Percentiles rank a stretch among this genome's conserved stretches.
phyloP scores from a whole-genome alignment of 2,113 vertebrate species.

The Alectura lathami region DNA sequence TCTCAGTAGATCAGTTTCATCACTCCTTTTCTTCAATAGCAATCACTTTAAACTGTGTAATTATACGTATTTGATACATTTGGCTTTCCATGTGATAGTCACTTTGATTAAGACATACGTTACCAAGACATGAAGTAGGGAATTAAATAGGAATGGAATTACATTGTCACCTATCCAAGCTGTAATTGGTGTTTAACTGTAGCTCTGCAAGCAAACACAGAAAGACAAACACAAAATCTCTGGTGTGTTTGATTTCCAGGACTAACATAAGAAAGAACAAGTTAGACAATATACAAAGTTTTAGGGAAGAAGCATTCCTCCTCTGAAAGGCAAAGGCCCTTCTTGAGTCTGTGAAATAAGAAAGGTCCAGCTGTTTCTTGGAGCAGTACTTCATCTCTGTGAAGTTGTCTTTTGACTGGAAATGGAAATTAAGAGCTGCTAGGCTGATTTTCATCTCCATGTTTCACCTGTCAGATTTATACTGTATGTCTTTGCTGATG shows the following conservation, averaged over 20 bases:
- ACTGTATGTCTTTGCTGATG: background rate
- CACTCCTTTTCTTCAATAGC: background rate
- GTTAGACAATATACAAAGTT: background rate
- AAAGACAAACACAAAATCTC: background rate
- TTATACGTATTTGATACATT: background rate
- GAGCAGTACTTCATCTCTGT: background rate
- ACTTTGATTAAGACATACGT: background rate
- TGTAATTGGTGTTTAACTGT: background rate
- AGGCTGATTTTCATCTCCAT: background rate
- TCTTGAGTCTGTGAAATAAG: background rate
- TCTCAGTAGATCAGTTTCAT: background rate
- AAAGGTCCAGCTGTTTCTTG: background rate
- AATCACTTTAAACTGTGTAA: background rate
- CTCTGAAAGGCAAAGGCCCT: background rate
- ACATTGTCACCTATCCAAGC: background rate
- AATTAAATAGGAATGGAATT: background rate
- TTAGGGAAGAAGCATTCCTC: background rate
- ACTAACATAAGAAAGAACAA: background rate
- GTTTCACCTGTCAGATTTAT: background rate
- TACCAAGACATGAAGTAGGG: background rate
- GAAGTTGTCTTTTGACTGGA: background rate
- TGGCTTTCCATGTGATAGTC: background rate
- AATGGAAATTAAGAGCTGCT: slow-evolving; percentile 22
- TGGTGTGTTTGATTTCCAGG: background rate
- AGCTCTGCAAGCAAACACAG: background rate